These are phyloP conservation scores for Triplophysa rosa DNA, from an alignment of 2,113 vertebrate species.

Conservation along the genomic window DNA sequence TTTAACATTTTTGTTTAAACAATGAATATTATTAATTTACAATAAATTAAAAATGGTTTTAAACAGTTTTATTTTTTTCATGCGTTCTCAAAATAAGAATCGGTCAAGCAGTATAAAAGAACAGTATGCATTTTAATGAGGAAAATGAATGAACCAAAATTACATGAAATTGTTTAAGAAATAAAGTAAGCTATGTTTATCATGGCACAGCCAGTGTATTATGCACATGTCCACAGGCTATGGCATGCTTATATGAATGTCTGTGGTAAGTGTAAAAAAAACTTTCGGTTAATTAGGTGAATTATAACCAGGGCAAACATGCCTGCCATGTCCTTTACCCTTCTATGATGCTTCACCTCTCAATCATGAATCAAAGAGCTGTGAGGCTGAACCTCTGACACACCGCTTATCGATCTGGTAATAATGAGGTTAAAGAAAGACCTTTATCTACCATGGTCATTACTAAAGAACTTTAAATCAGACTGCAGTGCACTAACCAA, in stretches of 20 bases:
- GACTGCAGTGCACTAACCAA: background rate
- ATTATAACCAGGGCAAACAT: background rate
- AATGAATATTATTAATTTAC: no score
- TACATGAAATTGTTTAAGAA: background rate
- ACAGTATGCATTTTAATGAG: background rate
- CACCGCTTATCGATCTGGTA: constrained; percentile 27
- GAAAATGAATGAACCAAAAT: background rate
- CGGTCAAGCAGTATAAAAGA: background rate
- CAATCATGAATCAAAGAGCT: background rate
- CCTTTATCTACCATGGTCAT: constrained; percentile 14
- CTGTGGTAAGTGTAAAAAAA: no score
- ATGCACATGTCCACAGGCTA: background rate
- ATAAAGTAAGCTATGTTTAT: background rate
- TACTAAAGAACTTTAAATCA: constrained; percentile 27
- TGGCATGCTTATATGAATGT: background rate
- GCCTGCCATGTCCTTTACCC: constrained; percentile 13
- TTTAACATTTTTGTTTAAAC: no score
- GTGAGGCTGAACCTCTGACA: background rate
- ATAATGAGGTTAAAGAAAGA: constrained; percentile 40
- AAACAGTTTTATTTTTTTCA: no score
- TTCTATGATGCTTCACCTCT: background rate
- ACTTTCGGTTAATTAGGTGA: background rate
- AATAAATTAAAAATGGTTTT: no score
- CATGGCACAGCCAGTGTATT: background rate
- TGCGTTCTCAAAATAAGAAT: no score